phyloP scores from a whole-genome alignment of 1,140 invertebrate genomes.

The Drosophila triauraria region DNA sequence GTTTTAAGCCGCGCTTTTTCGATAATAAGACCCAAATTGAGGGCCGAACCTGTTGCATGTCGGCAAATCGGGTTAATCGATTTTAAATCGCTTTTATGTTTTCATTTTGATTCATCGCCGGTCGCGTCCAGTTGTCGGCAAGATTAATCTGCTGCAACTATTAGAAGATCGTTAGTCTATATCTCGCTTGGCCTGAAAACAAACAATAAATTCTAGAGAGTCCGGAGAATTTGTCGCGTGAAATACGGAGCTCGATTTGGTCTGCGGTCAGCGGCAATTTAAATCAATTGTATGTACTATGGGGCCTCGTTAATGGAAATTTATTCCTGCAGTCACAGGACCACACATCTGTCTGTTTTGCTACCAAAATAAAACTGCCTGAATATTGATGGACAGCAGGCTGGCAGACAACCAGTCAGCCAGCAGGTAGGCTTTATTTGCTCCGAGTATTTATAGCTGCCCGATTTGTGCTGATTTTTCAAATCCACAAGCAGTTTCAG shows the following conservation, averaged over 20 bases:
- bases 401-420: slow-evolving; percentile 39
- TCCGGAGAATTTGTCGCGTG: slow-evolving; percentile 55
- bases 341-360: slow-evolving; percentile 42
- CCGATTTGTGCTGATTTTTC: slow-evolving; percentile 72
- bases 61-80: slow-evolving; percentile 83
- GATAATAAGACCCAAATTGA: slow-evolving; percentile 70
- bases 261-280: slow-evolving; percentile 70
- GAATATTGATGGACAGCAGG: slow-evolving; percentile 77
- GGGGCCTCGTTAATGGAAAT: slow-evolving; percentile 79
- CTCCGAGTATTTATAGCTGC: slow-evolving; percentile 63
- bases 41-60: slow-evolving; percentile 81
- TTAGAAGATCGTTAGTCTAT: slow-evolving; percentile 74
- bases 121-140: slow-evolving; percentile 28
- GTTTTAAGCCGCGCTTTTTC: slow-evolving; percentile 78
- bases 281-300: slow-evolving; percentile 77
- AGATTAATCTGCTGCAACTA: slow-evolving; percentile 68
- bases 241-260: slow-evolving; percentile 69
- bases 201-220: slow-evolving; percentile 23
- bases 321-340: slow-evolving; percentile 68
- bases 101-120: slow-evolving; percentile 71
- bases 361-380: slow-evolving; percentile 78
- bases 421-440: slow-evolving; percentile 59
- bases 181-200: slow-evolving; percentile 14
- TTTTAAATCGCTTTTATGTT: slow-evolving; percentile 85
- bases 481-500: slow-evolving; percentile 48